Conservation (phyloP, 1,140 invertebrate genomes). For the Drosophila bocki region DNA sequence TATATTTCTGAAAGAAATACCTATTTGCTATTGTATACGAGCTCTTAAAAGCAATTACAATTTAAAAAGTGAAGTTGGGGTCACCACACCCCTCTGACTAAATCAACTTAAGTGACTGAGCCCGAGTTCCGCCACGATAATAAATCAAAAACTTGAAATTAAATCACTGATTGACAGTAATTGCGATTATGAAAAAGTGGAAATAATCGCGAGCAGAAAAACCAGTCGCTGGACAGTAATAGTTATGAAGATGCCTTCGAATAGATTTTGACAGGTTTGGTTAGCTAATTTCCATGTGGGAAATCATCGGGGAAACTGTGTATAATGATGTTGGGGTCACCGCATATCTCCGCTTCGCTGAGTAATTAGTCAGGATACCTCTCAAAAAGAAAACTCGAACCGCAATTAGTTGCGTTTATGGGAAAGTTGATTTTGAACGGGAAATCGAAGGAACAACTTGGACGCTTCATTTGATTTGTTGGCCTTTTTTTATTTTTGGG, state of each 20-base stretch:
- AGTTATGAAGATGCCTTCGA: conserved; percentile 76
- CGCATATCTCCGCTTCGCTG: conserved; percentile 2
- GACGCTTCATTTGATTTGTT: conserved; percentile 51
- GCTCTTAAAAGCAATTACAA: background rate
- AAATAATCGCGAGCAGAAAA: conserved; percentile 26
- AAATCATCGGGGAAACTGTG: conserved; percentile 5
- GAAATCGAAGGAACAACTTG: conserved; percentile 43
- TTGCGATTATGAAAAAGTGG: conserved; percentile 42
- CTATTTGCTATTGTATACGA: conserved; percentile 8
- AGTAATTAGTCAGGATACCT: conserved; percentile 25
- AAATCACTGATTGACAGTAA: conserved; percentile 42
- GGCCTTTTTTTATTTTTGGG: conserved; percentile 9
- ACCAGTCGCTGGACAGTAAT: conserved; percentile 24
- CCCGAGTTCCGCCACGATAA: conserved; percentile 18
- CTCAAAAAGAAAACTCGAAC: conserved; percentile 7
- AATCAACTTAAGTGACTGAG: conserved; percentile 13
- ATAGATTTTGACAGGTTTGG: conserved; percentile 72
- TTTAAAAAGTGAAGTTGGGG: conserved; percentile 4
- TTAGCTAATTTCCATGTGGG: conserved; percentile 51
- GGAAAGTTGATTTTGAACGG: conserved; percentile 39
- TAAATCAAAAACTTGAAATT: conserved; percentile 39
- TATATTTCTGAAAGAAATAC: background rate
- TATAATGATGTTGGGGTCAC: conserved; percentile 9
- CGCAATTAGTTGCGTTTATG: conserved; percentile 28
- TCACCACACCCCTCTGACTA: conserved; percentile 16